Evolutionary conservation across 2,113 vertebrate genomes (phyloP), one percentile per base, ranked within the genome.

Genomic region (Malurus melanocephalus): DNA sequence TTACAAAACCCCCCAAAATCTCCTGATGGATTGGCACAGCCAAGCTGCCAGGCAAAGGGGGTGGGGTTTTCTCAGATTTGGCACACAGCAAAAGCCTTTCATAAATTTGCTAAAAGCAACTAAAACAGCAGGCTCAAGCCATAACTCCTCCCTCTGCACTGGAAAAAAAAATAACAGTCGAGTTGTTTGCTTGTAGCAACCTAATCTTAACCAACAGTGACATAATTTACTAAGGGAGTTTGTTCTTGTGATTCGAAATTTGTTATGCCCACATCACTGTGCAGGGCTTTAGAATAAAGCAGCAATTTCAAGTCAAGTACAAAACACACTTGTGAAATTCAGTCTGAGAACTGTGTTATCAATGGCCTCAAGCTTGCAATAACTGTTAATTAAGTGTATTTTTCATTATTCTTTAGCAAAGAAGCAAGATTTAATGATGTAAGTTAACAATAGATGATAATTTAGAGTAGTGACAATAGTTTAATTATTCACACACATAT

Each of bases 371-470:
- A 98, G 97, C 97, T 95, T 87, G 95, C 97, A 96, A 92, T 96
- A 96, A 96, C 97, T 97, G 97, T 97, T 97, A 98, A 98, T 98
- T 98, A 98, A 97, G 96, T 97, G 97, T 96, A 94, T 97, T 98
- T 97, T 96, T 97, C 97, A 98, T 98, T 98, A 97, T 97, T 97
- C 97, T 96, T 96, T 93, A 95, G 97, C 95, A 97, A 97, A 97
- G 97, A 97, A 96, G 96, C 94, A 97, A 96, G 96, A 97, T 98
- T 98, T 97, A 97, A 97, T 96, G 97, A 98, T 97, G 96, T 95
- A 97, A 96, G 95, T 97, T 97, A 97, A 98, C 98, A 98, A 98
- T 97, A 97, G 97, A 96, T 94, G 96, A 97, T 98, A 97, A 98
- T 98, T 97, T 97, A 96, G 96, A 97, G 97, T 97, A 93, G 92